Evolutionary conservation across 2,888 invertebrate species (phyloP).

Genomic region (Yponomeuta sedellus): DNA sequence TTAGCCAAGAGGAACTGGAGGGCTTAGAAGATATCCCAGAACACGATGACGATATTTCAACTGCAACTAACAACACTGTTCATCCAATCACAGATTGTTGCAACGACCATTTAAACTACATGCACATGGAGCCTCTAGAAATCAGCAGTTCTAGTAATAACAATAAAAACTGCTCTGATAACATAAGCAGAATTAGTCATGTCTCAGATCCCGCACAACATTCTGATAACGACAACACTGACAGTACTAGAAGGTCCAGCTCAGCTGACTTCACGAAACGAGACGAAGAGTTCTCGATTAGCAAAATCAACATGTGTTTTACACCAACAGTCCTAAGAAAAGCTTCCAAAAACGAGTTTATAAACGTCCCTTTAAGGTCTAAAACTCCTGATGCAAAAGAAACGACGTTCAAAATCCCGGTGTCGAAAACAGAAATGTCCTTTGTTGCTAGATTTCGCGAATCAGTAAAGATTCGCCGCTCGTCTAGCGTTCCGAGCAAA

Average conservation of each 20-base stretch:
- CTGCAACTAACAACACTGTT: slow-evolving; percentile 56
- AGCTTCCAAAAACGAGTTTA: slow-evolving; percentile 52
- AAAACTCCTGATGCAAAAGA: slow-evolving; percentile 38
- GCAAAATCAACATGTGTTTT: slow-evolving; percentile 49
- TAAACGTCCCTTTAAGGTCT: slow-evolving; percentile 44
- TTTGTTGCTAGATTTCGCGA: slow-evolving; percentile 66
- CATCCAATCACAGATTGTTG: slow-evolving; percentile 55
- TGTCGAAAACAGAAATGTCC: slow-evolving; percentile 57
- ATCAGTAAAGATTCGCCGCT: slow-evolving; percentile 79
- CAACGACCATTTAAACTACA: slow-evolving; percentile 56
- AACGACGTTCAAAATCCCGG: slow-evolving; percentile 60
- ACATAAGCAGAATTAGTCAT: slow-evolving; percentile 75
- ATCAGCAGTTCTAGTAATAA: slow-evolving; percentile 56
- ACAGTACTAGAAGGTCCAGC: slow-evolving; percentile 73
- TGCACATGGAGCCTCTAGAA: slow-evolving; percentile 62
- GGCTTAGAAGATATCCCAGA: slow-evolving; percentile 66
- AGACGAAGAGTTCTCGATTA: slow-evolving; percentile 63
- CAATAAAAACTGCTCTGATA: slow-evolving; percentile 66
- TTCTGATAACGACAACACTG: slow-evolving; percentile 60
- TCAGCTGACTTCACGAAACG: slow-evolving; percentile 80
- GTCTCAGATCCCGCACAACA: slow-evolving; percentile 63
- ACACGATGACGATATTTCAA: slow-evolving; percentile 62
- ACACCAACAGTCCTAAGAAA: slow-evolving; percentile 64
- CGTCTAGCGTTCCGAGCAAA: slow-evolving; percentile 82
- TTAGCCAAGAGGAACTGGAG: slow-evolving; percentile 74